Percentiles rank a stretch among this genome's conserved stretches.
Conservation (phyloP, 2,113 vertebrate species). For the Oceanodroma tethys region DNA sequence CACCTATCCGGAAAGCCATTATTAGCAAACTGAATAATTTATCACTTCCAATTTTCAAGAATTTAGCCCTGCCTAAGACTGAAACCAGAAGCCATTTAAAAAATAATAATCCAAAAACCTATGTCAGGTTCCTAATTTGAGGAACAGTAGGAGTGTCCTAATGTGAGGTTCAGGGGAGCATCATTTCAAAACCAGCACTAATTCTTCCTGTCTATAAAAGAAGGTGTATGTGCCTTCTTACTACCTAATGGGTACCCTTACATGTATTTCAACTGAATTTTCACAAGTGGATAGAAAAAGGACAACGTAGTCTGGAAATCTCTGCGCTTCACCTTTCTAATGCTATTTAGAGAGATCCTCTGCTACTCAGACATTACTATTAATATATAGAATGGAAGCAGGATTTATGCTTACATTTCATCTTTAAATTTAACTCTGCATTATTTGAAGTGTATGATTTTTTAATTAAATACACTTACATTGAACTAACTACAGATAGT, state of each 20-base stretch:
- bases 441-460: background rate
- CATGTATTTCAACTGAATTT: background rate
- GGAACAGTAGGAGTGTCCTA: background rate
- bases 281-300: background rate
- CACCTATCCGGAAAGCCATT: background rate
- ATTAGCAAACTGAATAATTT: conserved; percentile 21
- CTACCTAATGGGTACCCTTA: background rate
- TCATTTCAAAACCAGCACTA: background rate
- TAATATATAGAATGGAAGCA: background rate
- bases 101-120: background rate
- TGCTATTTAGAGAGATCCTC: background rate
- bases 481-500: background rate
- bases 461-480: background rate
- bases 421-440: background rate
- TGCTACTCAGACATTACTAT: background rate
- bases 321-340: background rate
- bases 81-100: background rate
- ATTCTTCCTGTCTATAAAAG: background rate
- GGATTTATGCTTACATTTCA: background rate
- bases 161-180: background rate
- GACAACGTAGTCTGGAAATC: background rate
- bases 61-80: background rate
- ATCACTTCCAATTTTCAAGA: background rate
- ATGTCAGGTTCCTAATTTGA: background rate
- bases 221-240: background rate